Evolutionary conservation across 2,888 invertebrate species (phyloP).

Genomic region (Priocnemis perturbator): DNA sequence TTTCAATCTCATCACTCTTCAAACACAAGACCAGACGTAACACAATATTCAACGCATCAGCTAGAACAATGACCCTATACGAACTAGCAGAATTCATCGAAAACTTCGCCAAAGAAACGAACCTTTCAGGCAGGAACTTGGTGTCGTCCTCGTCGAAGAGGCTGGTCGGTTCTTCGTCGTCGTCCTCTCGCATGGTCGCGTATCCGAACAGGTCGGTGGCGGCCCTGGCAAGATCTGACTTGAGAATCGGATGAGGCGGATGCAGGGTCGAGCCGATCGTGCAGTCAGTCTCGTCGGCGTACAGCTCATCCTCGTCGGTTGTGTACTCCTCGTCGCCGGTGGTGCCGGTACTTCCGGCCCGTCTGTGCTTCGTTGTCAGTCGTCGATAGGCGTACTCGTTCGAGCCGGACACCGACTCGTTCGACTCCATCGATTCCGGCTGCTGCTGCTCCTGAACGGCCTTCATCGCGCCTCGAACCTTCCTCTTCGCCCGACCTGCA

Average conservation of each 20-base stretch:
- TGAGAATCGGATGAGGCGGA: slow-evolving; percentile 64
- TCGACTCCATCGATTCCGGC: slow-evolving; percentile 67
- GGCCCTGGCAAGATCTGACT: slow-evolving; percentile 69
- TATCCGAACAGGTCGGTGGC: slow-evolving; percentile 70
- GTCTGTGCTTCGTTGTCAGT: slow-evolving; percentile 68
- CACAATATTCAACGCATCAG: too few relatives aligned
- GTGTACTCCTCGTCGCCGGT: slow-evolving; percentile 78
- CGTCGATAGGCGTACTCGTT: slow-evolving; percentile 70
- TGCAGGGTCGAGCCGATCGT: slow-evolving; percentile 52
- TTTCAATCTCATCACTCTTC: too few relatives aligned
- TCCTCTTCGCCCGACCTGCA: background rate
- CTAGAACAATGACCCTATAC: too few relatives aligned
- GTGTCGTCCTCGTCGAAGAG: slow-evolving; percentile 72
- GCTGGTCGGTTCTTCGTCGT: slow-evolving; percentile 74
- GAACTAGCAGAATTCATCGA: too few relatives aligned
- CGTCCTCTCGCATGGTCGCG: slow-evolving; percentile 55
- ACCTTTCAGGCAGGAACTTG: slow-evolving; percentile 36
- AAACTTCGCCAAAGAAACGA: too few relatives aligned
- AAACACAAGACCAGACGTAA: too few relatives aligned
- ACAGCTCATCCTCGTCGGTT: slow-evolving; percentile 76
- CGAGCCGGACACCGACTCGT: slow-evolving; percentile 58
- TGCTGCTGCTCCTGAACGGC: slow-evolving; percentile 61
- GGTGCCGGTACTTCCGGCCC: slow-evolving; percentile 76
- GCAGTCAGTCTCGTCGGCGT: slow-evolving; percentile 75
- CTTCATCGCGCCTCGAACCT: slow-evolving; percentile 56